Conservation (phyloP, 2,113 vertebrate species). For the Bambusicola thoracicus region DNA sequence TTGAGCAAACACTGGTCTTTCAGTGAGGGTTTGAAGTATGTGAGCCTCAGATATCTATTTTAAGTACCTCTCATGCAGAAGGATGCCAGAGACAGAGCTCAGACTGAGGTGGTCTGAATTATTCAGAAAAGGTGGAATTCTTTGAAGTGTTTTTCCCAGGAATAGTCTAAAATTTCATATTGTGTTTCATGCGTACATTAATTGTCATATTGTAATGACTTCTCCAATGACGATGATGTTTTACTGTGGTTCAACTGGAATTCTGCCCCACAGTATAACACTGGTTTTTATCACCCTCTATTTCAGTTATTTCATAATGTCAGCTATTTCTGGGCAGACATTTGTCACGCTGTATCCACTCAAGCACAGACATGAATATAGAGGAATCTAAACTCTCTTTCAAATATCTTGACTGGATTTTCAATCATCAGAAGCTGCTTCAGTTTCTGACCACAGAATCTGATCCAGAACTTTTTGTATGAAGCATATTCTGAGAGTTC, state of each 20-base stretch:
- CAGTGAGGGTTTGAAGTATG: background rate
- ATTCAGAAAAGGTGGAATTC: background rate
- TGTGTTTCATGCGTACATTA: background rate
- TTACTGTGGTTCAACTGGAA: background rate
- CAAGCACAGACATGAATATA: accelerated
- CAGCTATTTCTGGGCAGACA: background rate
- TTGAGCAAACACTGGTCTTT: background rate
- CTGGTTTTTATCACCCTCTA: background rate
- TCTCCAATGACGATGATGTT: background rate
- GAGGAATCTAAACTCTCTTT: background rate
- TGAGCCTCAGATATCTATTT: accelerated
- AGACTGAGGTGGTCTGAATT: background rate
- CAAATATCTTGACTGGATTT: background rate
- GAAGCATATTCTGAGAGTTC: background rate
- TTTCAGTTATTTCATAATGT: background rate
- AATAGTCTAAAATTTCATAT: background rate
- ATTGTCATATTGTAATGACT: background rate
- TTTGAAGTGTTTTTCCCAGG: background rate
- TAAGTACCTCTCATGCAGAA: background rate
- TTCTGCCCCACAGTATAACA: background rate
- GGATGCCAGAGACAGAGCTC: background rate
- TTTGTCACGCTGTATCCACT: background rate
- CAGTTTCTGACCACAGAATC: background rate
- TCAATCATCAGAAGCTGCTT: background rate
- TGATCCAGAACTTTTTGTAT: background rate